Evolutionary conservation across 1,140 invertebrate species (phyloP), one percentile per base, ranked within the genome.

Genomic region (Drosophila tropicalis): DNA sequence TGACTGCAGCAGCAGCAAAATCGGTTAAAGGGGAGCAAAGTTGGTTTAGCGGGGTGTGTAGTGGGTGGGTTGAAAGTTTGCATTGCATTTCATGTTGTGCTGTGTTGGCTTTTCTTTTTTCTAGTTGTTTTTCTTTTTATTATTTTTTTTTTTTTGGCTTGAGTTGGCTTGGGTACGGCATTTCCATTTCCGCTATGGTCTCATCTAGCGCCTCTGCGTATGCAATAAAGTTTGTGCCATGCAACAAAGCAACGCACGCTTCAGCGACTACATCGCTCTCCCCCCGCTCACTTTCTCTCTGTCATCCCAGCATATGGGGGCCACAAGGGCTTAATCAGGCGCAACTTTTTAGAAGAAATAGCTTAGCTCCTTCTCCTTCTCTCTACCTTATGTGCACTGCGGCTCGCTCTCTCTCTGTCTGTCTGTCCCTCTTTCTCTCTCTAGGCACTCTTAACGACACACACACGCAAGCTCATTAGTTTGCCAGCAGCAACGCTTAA

Each of bases 181-280:
- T 72, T 70, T 77, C 72, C 72, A 86, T 89, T 86, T 86, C 84
- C 83, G 79, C 34, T 58, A 57, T 62, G 70, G 63, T 87, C 68
- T 83, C 70, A 82, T 82, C 65, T 87, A 76, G 76, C 76, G 70
- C 65, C 80, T 58, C 34, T 19, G 76, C 66, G 76, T 84, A 77
- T 84, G 84, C 84, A 87, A 78, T 84, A 81, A 84, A 83, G 54
- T 81, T 83, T 71, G 47, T 56, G 55, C 56, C 39, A 72, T 61
- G n/a, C 32, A 32, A 61, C 54, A 65, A 67, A 62, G 51, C 29
- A 72, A 60, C 70, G 40, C 55, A 62, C 41, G 63, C 60, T 40
- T 66, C 13, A 36, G 13, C 47, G 39, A n/a, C 32, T 41, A 44
- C 19, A 40, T 56, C 17, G 36, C 39, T 41, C 39, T n/a, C 15